Percentiles rank a stretch among this genome's conserved stretches.
These are phyloP conservation scores for Lapara coniferarum DNA, from an alignment of 2,888 invertebrate genomes.

Conservation along the genomic window DNA sequence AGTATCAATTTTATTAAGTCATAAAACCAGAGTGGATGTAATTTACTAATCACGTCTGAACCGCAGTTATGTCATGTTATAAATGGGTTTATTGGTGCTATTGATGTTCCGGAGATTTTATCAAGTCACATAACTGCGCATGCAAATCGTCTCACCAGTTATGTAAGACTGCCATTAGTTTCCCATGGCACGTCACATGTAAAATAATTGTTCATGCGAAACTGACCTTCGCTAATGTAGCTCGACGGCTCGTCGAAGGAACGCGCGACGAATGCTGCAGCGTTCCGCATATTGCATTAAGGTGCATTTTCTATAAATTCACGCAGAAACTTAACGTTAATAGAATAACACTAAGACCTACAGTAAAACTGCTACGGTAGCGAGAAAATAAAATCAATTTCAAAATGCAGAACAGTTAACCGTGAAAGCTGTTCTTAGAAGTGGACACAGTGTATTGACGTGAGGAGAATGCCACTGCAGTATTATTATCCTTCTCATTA, in stretches of 20 bases:
- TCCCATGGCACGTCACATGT: slow-evolving; percentile 50
- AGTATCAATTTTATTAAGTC: slow-evolving; percentile 27
- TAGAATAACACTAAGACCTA: slow-evolving; percentile 47
- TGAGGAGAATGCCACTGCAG: slow-evolving; percentile 60
- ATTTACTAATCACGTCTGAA: slow-evolving; percentile 25
- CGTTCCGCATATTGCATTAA: slow-evolving; percentile 57
- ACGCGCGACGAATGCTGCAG: slow-evolving; percentile 55
- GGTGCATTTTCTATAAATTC: slow-evolving; percentile 43
- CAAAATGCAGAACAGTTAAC: slow-evolving; percentile 65
- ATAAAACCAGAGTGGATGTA: slow-evolving; percentile 26
- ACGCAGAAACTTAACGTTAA: slow-evolving; percentile 48
- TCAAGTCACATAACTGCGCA: slow-evolving; percentile 34
- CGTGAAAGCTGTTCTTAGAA: slow-evolving; percentile 76
- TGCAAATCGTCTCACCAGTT: slow-evolving; percentile 43
- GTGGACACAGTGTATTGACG: slow-evolving; percentile 54
- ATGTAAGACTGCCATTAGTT: slow-evolving; percentile 48
- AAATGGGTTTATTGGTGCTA: slow-evolving; percentile 34
- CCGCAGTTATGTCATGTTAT: slow-evolving; percentile 27
- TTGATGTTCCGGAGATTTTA: slow-evolving; percentile 16
- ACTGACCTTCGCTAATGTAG: slow-evolving; percentile 72
- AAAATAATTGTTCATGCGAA: slow-evolving; percentile 60
- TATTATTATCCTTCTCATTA: slow-evolving; percentile 54
- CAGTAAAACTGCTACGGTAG: slow-evolving; percentile 40
- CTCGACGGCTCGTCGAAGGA: slow-evolving; percentile 57
- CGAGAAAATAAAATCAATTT: slow-evolving; percentile 61